Evolutionary conservation across 2,797 vertebrate species (phyloP), one percentile per base, ranked within the genome.

Genomic region (Limosa lapponica): DNA sequence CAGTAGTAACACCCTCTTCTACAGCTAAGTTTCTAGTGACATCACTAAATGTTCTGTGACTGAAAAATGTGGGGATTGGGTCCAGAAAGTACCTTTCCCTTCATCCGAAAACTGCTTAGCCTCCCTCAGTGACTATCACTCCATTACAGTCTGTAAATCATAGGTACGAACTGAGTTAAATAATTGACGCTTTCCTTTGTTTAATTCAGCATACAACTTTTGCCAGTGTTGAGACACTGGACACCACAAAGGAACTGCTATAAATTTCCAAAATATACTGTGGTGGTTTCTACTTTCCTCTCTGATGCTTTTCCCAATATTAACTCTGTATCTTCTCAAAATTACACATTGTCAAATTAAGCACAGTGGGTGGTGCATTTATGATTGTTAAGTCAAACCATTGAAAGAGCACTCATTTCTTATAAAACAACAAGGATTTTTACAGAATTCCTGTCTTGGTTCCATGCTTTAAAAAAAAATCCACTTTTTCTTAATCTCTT

Each of bases 401-500:
- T 2, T 28, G 74, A 93, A 88, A 87, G 64, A 62, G 17, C 32
- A 46, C 17, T 62, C 16, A 20, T 52, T 78, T 78, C 59, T 51
- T 80, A 59, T 11, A 61, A 73, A 96, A 93, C 78, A 87, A 93
- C 65, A 89, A 79, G 37, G 58, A 82, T 79, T 87, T 95, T 82
- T 77, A 65, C 30, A 61, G 48, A 93, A 87, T 78, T 72, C 36
- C 71, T 65, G 30, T 69, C 87, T 67, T 89, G 72, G 48, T 91
- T 96, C 55, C 62, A 78, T 25, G 34, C 69, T 67, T 39, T 0
- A 13, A 6, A 85, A 91, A 95, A 74, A 85, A 34, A 69, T 73
- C 69, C 65, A 77, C 93, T 93, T 96, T 93, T 95, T 84, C 94
- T 95, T 96, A 97, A 97, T 97, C 95, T 97, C 90, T 94, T 89